Evolutionary conservation across 2,113 vertebrate genomes (phyloP).

Genomic region (Piliocolobus tephrosceles): DNA sequence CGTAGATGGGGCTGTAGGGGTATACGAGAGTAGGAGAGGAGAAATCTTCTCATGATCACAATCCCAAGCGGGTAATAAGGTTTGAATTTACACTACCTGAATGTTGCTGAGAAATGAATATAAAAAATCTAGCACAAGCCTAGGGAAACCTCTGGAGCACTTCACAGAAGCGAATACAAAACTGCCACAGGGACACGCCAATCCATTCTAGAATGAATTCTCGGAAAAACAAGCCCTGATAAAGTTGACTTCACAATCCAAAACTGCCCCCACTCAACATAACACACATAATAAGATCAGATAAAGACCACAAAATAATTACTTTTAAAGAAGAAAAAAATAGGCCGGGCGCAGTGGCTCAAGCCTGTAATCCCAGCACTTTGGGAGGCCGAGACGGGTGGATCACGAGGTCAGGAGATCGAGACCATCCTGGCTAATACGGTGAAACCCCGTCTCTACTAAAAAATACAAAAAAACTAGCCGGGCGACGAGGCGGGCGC

Average conservation of each 20-base stretch:
- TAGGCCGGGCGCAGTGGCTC: too few relatives aligned
- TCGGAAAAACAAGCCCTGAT: neutral
- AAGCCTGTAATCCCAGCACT: too few relatives aligned
- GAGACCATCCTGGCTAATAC: too few relatives aligned
- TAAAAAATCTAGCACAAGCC: neutral
- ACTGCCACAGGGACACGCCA: neutral
- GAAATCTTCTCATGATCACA: neutral
- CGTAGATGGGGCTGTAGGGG: neutral
- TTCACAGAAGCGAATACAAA: conserved; percentile 27
- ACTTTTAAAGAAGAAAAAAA: neutral
- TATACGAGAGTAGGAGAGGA: neutral
- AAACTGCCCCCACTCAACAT: neutral
- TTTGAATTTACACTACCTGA: neutral
- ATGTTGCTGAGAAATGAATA: neutral
- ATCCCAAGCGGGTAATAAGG: neutral
- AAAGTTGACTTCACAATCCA: neutral
- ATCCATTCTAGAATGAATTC: neutral
- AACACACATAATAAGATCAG: neutral
- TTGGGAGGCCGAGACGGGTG: too few relatives aligned
- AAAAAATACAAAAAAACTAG: too few relatives aligned
- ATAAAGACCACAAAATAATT: neutral
- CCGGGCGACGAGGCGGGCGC: too few relatives aligned
- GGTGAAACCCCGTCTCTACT: too few relatives aligned
- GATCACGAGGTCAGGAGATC: too few relatives aligned
- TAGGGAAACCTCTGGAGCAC: neutral